Base-by-base conservation (phyloP, 2,888 invertebrate species). In the Erpobdella octoculata region DNA sequence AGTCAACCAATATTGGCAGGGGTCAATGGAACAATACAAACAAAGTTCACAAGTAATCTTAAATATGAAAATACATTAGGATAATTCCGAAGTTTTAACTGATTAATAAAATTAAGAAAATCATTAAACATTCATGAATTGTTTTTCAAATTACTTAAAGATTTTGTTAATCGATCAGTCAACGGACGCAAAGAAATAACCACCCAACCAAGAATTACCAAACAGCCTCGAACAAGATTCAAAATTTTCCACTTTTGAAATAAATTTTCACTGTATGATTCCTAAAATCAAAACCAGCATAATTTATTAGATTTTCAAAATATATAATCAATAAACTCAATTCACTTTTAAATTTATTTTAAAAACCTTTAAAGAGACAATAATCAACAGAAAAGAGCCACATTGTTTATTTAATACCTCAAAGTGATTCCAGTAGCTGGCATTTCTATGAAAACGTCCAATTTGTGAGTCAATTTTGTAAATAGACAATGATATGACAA, bases 121-220 rank as follows among this genome's bases (percentile, higher is more conserved):
- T n/a, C n/a, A n/a, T n/a, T n/a, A n/a, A n/a, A n/a, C n/a, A n/a
- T n/a, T n/a, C n/a, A 53, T 53, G 53, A 21, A 25, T 15, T 53
- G 53, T 53, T 53, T 53, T 80, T 79, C 2, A 79, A 78, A 21
- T 78, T 76, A 35, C 76, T 73, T n/a, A 82, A 76, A 72, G 79
- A 81, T 31, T 79, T 77, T 35, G 76, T 76, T 53, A 82, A 78
- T 72, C 81, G 75, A 75, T 82, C 81, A 0, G 79, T 75, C 53
- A 76, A 74, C 0, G 81, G 79, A 0, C 77, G 74, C 28, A 81
- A 72, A 1, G 80, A 77, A 33, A 82, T 75, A 9, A 81, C 75
- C 65, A 81, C 73, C 81, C 82, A 82, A 12, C 80, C 80, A 33
- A 82, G 69, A 48, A 81, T 78, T 59, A 78, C 78, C 1, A 78